phyloP scores from a whole-genome alignment of 2,113 vertebrate species.

The Dipodomys stephensi region DNA sequence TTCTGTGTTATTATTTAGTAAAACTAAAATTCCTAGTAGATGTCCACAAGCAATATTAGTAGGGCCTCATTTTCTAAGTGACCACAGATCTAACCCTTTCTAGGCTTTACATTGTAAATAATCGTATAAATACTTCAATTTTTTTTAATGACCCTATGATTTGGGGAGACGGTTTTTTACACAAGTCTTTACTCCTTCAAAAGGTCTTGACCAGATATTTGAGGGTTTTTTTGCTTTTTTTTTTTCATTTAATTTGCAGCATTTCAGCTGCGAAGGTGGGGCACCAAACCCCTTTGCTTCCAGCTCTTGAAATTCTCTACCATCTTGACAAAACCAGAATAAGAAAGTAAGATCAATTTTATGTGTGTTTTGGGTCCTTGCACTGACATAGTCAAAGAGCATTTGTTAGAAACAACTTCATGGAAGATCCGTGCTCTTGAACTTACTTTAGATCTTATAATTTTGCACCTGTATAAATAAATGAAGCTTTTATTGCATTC shows the following conservation, averaged over 20 bases:
- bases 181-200: slow-evolving; percentile 63
- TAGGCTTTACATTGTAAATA: slow-evolving; percentile 61
- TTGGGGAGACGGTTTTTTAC: slow-evolving; percentile 26
- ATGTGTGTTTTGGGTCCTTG: slow-evolving; percentile 14
- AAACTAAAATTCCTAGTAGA: slow-evolving; percentile 59
- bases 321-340: slow-evolving; percentile 49
- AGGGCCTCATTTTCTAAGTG: slow-evolving; percentile 56
- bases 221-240: background rate
- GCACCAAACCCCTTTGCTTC: slow-evolving; percentile 53
- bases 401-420: background rate
- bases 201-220: slow-evolving; percentile 1
- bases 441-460: slow-evolving; percentile 58
- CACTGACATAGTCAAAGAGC: slow-evolving; percentile 51
- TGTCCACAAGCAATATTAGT: slow-evolving; percentile 38
- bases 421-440: slow-evolving; percentile 48
- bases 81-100: slow-evolving; percentile 37
- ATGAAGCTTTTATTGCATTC: background rate
- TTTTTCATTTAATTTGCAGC: slow-evolving; percentile 53
- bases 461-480: slow-evolving; percentile 64
- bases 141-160: background rate
- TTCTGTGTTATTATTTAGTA: slow-evolving; percentile 56
- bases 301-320: slow-evolving; percentile 45
- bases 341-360: slow-evolving; percentile 36
- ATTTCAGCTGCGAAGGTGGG: slow-evolving; percentile 59
- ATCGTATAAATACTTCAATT: slow-evolving; percentile 59